Percentiles rank a stretch among this genome's conserved stretches.
Evolutionary conservation across 2,797 vertebrate species (phyloP).

Genomic region (Bufotes viridis): DNA sequence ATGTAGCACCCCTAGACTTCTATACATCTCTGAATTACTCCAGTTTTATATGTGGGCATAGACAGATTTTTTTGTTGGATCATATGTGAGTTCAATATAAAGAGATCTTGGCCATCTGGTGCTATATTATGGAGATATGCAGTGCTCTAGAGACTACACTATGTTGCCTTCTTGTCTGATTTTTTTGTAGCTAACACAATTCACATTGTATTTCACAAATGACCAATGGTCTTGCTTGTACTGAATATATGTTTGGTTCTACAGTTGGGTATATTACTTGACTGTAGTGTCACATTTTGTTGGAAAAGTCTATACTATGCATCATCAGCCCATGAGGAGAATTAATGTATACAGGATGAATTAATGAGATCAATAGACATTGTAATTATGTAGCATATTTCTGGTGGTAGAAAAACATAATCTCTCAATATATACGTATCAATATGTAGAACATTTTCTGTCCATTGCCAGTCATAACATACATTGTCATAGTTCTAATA

Average conservation of each 20-base stretch:
- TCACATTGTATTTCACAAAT: background rate
- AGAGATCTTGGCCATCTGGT: no score
- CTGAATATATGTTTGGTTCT: background rate
- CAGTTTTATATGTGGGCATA: no score
- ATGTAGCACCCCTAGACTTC: no score
- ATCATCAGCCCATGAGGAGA: background rate
- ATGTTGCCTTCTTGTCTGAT: no score
- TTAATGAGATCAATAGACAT: background rate
- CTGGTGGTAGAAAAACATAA: background rate
- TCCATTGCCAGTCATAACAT: no score
- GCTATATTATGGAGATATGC: no score
- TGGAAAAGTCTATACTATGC: background rate
- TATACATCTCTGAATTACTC: no score
- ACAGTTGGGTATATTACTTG: background rate
- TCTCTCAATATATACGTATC: no score
- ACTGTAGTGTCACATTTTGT: background rate
- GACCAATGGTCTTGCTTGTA: background rate
- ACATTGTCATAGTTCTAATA: no score
- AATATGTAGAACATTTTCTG: no score
- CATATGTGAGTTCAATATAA: background rate
- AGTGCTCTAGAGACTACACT: no score
- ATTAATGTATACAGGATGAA: background rate
- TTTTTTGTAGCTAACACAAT: no score
- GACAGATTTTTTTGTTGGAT: background rate
- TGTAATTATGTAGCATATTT: background rate